Conservation (phyloP, 1,140 invertebrate genomes). For the Limonius californicus region DNA sequence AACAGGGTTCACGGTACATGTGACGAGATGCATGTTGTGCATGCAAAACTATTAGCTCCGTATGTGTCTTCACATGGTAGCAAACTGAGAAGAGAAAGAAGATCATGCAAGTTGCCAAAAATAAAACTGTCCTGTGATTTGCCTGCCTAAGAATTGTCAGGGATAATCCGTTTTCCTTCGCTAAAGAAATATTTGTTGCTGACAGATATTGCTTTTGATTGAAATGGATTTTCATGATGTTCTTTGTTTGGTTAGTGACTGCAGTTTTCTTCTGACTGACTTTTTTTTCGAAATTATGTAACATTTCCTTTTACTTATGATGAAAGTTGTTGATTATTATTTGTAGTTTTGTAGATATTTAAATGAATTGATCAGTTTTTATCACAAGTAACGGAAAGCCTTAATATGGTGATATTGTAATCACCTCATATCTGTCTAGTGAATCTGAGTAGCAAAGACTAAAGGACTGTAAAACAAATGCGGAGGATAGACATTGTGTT, state of each 20-base stretch:
- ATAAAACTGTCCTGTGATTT: constrained; percentile 5
- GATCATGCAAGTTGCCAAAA: constrained; percentile 8
- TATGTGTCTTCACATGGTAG: constrained; percentile 1
- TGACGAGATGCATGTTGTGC: background rate
- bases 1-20: background rate
- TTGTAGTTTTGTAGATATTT: background rate
- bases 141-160: background rate
- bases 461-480: constrained; percentile 12
- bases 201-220: background rate
- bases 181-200: background rate
- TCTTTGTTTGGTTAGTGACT: background rate
- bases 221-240: no score
- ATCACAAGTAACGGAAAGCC: constrained; percentile 21
- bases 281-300: background rate
- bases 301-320: constrained; percentile 19
- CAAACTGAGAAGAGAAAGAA: constrained; percentile 1
- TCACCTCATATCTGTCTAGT: constrained; percentile 10
- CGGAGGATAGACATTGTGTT: background rate
- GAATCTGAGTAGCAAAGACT: constrained; percentile 15
- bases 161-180: background rate
- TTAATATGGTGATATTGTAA: constrained; percentile 10
- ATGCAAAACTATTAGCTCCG: background rate
- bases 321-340: constrained; percentile 3
- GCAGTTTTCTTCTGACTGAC: constrained; percentile 4
- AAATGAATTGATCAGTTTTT: constrained; percentile 8